phyloP scores from a whole-genome alignment of 2,113 vertebrate genomes.

The Calidris pugnax region DNA sequence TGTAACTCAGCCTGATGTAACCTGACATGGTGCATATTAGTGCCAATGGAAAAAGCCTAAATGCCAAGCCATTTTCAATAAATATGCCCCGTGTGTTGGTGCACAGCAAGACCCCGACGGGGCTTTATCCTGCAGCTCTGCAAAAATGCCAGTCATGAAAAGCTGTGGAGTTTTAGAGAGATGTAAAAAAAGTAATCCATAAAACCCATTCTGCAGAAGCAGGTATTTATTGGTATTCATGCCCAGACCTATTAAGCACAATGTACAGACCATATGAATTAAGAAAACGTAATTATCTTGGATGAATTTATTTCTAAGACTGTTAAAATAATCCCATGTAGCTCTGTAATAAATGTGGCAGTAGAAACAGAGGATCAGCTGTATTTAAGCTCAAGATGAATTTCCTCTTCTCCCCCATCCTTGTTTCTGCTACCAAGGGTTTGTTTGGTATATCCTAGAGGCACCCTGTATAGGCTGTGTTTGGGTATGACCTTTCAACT shows the following conservation, averaged over 20 bases:
- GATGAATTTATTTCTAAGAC: not conserved
- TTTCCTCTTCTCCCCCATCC: not conserved
- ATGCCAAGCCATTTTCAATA: constrained; percentile 57
- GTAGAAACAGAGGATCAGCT: not conserved
- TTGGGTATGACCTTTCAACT: not conserved
- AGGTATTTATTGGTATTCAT: not conserved
- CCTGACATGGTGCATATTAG: constrained; percentile 36
- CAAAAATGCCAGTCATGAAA: not conserved
- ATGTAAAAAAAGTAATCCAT: fast-evolving
- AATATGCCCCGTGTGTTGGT: not conserved
- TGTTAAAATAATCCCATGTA: not conserved
- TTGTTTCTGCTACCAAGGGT: not conserved
- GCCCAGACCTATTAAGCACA: not conserved
- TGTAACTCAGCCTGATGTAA: not conserved
- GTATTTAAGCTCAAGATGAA: not conserved
- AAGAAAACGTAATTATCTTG: not conserved
- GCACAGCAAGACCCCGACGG: not conserved
- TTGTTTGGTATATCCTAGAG: not conserved
- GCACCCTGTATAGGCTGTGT: not conserved
- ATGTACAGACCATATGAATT: not conserved
- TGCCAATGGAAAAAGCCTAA: constrained; percentile 46
- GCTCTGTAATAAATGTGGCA: not conserved
- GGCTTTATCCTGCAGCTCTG: constrained; percentile 36
- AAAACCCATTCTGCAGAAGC: not conserved
- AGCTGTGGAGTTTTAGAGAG: not conserved